Evolutionary conservation across 2,113 vertebrate genomes (phyloP), one percentile per base, ranked within the genome.

Genomic region (Anser brachyrhynchus): DNA sequence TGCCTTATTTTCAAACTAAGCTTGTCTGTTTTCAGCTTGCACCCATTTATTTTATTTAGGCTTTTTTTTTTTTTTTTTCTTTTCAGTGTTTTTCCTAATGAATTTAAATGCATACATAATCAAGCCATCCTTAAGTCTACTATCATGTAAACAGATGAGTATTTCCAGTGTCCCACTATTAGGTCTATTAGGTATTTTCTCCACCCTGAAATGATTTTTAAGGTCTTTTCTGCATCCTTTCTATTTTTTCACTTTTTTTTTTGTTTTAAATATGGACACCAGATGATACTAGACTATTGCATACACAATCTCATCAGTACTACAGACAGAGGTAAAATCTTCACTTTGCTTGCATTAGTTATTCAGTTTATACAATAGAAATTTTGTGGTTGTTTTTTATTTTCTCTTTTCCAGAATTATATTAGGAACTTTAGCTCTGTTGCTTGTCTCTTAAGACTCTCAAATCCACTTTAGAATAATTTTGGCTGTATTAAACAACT

Each of bases 151-250:
- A 90, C 49, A 95, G 90, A 95, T 81, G 90, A 94, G 84, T 58
- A 83, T 86, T 96, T 93, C 92, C 88, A 95, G 88, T 94, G 64
- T 71, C 37, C 55, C 37, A 72, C 33, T 75, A 18, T 55, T 81
- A 92, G 66, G 57, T 10, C 35, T 75, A 15, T 55, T 81, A 92
- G 66, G 57, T 10, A 89, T 94, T 89, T 96, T 89, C 89, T 89
- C 61, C 92, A 93, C 89, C 86, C 86, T 95, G 92, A 92, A 94
- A 87, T 84, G 28, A 89, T 94, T 95, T 86, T 90, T 93, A 84
- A 94, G 52, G 46, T 92, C 2, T 26, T 93, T 89, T 92, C 64
- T 92, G 21, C 76, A 92, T 92, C 22, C 49, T 81, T 95, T 89
- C 64, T 57, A 89, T 75, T 43, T 84, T 92, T 94, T 77, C 13